Percentiles rank a stretch among this genome's conserved stretches.
Conservation (phyloP, 2,113 vertebrate species). For the Lethenteron reissneri region DNA sequence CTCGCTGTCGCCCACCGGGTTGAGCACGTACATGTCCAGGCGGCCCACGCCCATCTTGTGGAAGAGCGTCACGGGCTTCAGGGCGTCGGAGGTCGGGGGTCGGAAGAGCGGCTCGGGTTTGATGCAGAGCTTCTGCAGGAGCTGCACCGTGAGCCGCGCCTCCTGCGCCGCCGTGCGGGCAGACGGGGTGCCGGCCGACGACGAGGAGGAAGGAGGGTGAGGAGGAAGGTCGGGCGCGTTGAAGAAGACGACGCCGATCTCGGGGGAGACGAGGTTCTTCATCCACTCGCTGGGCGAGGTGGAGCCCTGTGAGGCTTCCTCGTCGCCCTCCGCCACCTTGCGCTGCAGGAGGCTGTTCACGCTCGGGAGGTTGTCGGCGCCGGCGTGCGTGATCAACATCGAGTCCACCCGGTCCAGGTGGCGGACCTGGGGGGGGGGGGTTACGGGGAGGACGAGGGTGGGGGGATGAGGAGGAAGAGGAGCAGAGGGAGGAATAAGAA, state of each 20-base stretch:
- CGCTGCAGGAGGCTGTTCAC: constrained; percentile 61
- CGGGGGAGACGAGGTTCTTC: constrained; percentile 53
- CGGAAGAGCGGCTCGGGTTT: constrained; percentile 30
- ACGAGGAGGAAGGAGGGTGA: no score
- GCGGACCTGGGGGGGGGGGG: constrained; percentile 14
- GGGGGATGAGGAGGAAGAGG: no score
- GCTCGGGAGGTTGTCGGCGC: constrained; percentile 60
- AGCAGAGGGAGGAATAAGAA: no score
- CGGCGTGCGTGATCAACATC: constrained; percentile 50
- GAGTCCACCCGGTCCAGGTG: constrained; percentile 83
- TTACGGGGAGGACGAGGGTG: no score
- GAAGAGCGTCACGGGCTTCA: constrained; percentile 49
- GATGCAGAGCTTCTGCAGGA: constrained; percentile 35
- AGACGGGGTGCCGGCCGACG: not conserved
- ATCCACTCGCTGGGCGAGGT: constrained; percentile 32
- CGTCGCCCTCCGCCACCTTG: constrained; percentile 49
- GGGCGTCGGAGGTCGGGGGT: constrained; percentile 12
- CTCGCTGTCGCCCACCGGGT: constrained; percentile 35
- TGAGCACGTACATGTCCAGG: constrained; percentile 60
- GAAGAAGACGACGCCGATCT: constrained; percentile 64
- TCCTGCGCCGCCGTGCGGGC: constrained; percentile 34
- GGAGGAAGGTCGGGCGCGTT: constrained; percentile 25
- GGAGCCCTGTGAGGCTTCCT: constrained; percentile 21
- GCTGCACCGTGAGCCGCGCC: constrained; percentile 27
- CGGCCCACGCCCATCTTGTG: constrained; percentile 87